Conservation (phyloP, 30 jellyfish, hydroid and myxozoan species). For the Phacellophora camtschatica region DNA sequence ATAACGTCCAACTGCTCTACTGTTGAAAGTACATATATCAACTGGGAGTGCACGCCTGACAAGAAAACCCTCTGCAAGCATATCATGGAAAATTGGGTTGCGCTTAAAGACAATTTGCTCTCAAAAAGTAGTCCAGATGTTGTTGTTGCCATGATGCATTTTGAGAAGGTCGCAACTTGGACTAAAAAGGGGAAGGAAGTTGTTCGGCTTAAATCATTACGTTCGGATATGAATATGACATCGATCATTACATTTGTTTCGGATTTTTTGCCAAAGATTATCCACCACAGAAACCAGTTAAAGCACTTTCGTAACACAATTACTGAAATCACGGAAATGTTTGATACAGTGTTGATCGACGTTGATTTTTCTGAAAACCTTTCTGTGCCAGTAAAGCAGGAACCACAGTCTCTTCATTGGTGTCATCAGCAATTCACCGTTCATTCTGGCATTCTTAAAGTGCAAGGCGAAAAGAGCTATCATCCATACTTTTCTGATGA, state of each 20-base stretch:
- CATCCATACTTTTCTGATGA: slow-evolving; percentile 39
- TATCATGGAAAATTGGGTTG: background rate
- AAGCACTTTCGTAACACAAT: slow-evolving; percentile 20
- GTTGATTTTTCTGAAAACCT: slow-evolving; percentile 17
- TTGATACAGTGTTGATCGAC: slow-evolving; percentile 15
- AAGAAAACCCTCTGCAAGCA: slow-evolving; percentile 22
- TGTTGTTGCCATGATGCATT: slow-evolving; percentile 12
- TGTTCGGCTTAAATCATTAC: slow-evolving; percentile 6
- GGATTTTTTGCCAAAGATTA: slow-evolving; percentile 11
- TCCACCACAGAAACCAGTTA: slow-evolving; percentile 46
- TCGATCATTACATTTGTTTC: background rate
- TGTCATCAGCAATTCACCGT: slow-evolving; percentile 27
- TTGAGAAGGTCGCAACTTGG: background rate
- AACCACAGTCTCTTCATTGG: slow-evolving; percentile 46
- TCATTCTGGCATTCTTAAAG: slow-evolving; percentile 26
- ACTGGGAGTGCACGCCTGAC: slow-evolving; percentile 31
- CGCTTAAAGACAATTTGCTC: background rate
- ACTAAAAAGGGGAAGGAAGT: slow-evolving; percentile 36
- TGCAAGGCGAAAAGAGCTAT: slow-evolving; percentile 25
- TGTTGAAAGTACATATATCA: background rate
- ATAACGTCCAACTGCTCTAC: background rate
- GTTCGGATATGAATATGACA: slow-evolving; percentile 11
- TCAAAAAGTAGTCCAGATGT: background rate
- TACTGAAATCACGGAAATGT: slow-evolving; percentile 8
- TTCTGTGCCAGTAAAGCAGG: slow-evolving; percentile 26